Base-by-base conservation (phyloP, 1,140 invertebrate species). In the Caerostris darwini region DNA sequence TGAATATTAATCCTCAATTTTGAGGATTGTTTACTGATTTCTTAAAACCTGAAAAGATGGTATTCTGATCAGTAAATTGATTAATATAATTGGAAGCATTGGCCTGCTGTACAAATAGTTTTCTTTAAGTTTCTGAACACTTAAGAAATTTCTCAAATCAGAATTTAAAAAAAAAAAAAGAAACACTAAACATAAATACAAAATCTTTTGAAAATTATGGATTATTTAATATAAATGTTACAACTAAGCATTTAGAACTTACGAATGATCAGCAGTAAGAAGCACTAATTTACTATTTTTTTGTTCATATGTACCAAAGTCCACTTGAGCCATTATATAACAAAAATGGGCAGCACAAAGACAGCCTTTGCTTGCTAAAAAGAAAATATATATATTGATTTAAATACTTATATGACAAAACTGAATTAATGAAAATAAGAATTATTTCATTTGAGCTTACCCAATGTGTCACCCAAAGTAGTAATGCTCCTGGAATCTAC, bases 321-420 rank as follows among this genome's bases (percentile, higher is more conserved):
- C 97, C 87, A 98, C 97, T 95, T 98, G 97, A 2, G 98, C 98
- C 96, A 99, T 97, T 93, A 99, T 96, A 96, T 99, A 99, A 96
- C 98, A 99, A 96, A 99, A 99, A 95, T 99, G 99, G 12, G 98
- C 98, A 4, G 98, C 98, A 96, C 98, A 97, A 54, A 98, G 95
- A 94, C 95, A 96, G n/a, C 98, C 98, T 94, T 95, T 96, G 3
- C 97, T 96, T 92, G 96, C 97, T 97, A 95, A 88, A 95, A 82
- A 34, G 6, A 92, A 87, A 82, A 88, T 34, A 5, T 7, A 85
- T 58, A 50, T 2, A 19, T 58, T 34, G 17, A 58, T 7, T 85
- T 67, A 14, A 67, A n/a, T 14, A 67, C n/a, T 3, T 12, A 17
- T 67, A 67, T 7, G 10, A 81, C 12, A 34, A 81, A 81, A 34